These are phyloP conservation scores for Microctonus brassicae DNA, from an alignment of 2,888 invertebrate species.

Conservation along the genomic window DNA sequence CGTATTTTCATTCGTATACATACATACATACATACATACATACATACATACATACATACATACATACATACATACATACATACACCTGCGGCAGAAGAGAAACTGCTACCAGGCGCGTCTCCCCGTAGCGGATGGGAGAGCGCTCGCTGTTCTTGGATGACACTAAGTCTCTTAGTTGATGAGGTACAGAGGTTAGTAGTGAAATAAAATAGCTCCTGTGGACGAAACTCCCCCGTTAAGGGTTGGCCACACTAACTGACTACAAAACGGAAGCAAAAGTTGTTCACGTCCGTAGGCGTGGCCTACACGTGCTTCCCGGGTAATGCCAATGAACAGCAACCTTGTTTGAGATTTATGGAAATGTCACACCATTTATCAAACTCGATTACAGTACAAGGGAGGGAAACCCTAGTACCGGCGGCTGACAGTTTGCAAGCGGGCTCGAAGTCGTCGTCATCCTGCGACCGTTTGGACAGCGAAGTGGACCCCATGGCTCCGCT, in stretches of 20 bases:
- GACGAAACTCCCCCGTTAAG: slow-evolving; percentile 14
- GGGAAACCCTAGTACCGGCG: slow-evolving; percentile 37
- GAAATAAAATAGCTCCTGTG: slow-evolving; percentile 22
- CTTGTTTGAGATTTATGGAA: not conserved
- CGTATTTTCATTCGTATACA: no score
- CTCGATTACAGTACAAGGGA: slow-evolving; percentile 32
- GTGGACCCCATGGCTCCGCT: slow-evolving; percentile 30
- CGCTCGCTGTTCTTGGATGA: not conserved
- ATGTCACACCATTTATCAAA: not conserved
- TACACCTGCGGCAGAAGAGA: not conserved
- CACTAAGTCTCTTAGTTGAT: not conserved
- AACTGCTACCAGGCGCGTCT: slow-evolving; percentile 15
- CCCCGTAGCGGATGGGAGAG: slow-evolving; percentile 19
- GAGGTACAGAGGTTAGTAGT: slow-evolving; percentile 15
- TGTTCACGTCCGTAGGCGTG: not conserved
- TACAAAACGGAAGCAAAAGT: not conserved
- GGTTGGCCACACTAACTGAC: slow-evolving; percentile 6
- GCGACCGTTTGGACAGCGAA: slow-evolving; percentile 22
- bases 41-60: no score
- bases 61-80: no score
- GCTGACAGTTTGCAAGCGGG: slow-evolving; percentile 32
- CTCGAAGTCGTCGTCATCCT: slow-evolving; percentile 35
- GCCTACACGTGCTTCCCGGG: not conserved
- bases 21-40: no score
- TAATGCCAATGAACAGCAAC: not conserved